These are phyloP conservation scores for Orchestia grillus DNA, from an alignment of 1,140 invertebrate species.

Conservation along the genomic window DNA sequence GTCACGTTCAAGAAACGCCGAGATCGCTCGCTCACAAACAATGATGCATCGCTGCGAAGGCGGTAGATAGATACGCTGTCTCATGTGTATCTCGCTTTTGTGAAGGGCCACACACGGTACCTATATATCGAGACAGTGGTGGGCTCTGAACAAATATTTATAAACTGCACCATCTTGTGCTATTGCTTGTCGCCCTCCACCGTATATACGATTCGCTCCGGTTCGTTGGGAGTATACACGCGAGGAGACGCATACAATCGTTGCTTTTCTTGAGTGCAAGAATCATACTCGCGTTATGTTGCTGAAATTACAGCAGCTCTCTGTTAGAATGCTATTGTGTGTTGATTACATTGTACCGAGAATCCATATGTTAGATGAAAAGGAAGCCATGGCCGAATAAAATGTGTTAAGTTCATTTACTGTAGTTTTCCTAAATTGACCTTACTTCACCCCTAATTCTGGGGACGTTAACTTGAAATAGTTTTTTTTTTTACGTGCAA, in stretches of 20 bases:
- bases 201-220: neutral
- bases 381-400: neutral
- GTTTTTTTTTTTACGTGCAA: neutral
- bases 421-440: neutral
- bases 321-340: neutral
- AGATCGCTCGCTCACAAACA: neutral
- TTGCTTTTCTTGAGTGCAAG: neutral
- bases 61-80: conserved; percentile 16
- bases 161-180: conserved; percentile 26
- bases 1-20: conserved; percentile 7
- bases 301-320: neutral
- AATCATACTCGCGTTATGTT: neutral
- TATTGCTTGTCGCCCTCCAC: neutral
- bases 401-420: neutral
- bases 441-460: neutral
- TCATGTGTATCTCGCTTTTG: conserved; percentile 3
- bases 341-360: neutral
- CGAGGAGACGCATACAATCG: neutral
- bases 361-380: neutral
- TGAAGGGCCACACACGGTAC: neutral
- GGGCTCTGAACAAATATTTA: conserved; percentile 40
- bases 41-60: conserved; percentile 33
- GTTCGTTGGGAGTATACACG: neutral
- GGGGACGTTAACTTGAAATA: neutral
- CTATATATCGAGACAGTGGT: neutral